Evolutionary conservation across 1,140 invertebrate genomes (phyloP).

Genomic region (Melanaphis sacchari): DNA sequence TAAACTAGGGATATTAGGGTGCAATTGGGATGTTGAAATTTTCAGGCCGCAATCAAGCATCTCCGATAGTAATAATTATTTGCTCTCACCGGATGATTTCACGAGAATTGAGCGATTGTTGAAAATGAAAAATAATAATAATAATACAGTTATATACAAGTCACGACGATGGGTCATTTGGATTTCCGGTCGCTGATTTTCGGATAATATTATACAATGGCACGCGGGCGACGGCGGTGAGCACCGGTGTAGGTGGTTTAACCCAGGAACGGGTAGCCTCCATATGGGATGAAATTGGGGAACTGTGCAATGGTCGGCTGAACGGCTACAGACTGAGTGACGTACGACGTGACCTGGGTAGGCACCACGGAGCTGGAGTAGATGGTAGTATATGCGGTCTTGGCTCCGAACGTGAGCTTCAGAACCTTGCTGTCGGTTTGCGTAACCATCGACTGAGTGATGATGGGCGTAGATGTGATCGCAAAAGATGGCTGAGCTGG

Average conservation of each 20-base stretch:
- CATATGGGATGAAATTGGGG: slow-evolving; percentile 68
- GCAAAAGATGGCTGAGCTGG: slow-evolving; percentile 72
- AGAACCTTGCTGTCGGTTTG: slow-evolving; percentile 82
- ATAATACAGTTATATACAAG: slow-evolving; percentile 38
- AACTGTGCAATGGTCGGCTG: slow-evolving; percentile 75
- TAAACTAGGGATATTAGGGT: too few relatives aligned
- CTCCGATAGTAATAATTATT: neutral
- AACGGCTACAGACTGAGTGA: slow-evolving; percentile 78
- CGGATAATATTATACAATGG: slow-evolving; percentile 17
- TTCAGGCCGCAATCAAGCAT: too few relatives aligned
- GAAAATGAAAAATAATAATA: slow-evolving; percentile 1
- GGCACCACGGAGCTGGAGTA: slow-evolving; percentile 85
- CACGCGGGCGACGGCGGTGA: neutral
- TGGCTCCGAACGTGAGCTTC: slow-evolving; percentile 86
- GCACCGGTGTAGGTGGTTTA: neutral
- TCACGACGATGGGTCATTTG: neutral
- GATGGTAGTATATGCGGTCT: slow-evolving; percentile 85
- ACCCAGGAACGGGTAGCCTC: slow-evolving; percentile 38
- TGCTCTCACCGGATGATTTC: neutral
- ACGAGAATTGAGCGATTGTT: slow-evolving; percentile 28
- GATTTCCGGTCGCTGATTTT: neutral
- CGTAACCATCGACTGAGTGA: slow-evolving; percentile 80
- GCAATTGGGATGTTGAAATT: too few relatives aligned
- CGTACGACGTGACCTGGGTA: slow-evolving; percentile 80
- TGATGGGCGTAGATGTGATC: slow-evolving; percentile 80